A percentile compares a stretch with the other conserved stretches of the same genome.
phyloP scores from a whole-genome alignment of 2,113 vertebrate genomes.

The Halichoerus grypus region DNA sequence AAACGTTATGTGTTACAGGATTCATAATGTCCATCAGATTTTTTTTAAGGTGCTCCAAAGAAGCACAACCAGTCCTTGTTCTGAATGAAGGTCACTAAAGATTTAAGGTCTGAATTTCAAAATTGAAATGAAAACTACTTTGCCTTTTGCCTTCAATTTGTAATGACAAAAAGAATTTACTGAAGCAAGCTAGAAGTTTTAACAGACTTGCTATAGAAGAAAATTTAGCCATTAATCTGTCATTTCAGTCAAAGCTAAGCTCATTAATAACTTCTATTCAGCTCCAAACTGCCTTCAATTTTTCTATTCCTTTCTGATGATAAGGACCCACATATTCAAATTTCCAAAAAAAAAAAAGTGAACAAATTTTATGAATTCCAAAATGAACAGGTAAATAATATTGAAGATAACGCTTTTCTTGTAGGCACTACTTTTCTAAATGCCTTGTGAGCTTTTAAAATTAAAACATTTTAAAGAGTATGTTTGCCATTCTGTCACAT shows the following conservation, averaged over 20 bases:
- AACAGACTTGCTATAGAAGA: constrained; percentile 70
- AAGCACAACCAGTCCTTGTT: neutral
- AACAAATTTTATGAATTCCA: constrained; percentile 70
- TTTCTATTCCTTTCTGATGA: constrained; percentile 70
- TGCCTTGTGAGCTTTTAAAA: constrained; percentile 57
- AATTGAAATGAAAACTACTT: constrained; percentile 79
- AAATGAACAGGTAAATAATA: constrained; percentile 75
- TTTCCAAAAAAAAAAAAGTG: neutral
- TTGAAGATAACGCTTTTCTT: constrained; percentile 23
- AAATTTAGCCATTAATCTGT: constrained; percentile 78
- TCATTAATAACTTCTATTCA: constrained; percentile 78
- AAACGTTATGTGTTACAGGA: constrained; percentile 13
- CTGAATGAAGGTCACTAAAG: constrained; percentile 63
- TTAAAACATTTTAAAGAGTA: constrained; percentile 68
- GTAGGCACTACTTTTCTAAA: constrained; percentile 28
- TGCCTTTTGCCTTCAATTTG: constrained; percentile 70
- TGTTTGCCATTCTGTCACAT: constrained; percentile 66
- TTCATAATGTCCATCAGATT: neutral
- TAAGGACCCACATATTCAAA: constrained; percentile 72
- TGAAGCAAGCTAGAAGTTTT: constrained; percentile 77
- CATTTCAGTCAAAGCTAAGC: constrained; percentile 75
- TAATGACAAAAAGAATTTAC: constrained; percentile 73
- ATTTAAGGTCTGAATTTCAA: constrained; percentile 69
- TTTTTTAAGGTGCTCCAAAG: neutral
- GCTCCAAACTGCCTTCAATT: constrained; percentile 70